Base-by-base conservation (phyloP, 2,888 invertebrate genomes). In the Stegophylla sp. region DNA sequence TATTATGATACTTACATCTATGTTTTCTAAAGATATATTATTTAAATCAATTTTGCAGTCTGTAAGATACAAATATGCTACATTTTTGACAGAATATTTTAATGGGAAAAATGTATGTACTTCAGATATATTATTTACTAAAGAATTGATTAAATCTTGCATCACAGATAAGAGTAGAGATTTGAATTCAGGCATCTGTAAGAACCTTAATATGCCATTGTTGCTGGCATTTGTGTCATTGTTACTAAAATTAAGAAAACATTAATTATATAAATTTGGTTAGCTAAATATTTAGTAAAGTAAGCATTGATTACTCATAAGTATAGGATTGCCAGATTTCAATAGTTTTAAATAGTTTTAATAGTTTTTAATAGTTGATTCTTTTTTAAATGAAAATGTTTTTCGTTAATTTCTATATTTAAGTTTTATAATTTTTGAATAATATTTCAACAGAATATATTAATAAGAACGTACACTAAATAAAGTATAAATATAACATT, bases 141-240 rank as follows among this genome's bases (percentile, higher is more conserved):
- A 61, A 48, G n/a, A 20, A 51, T 79, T 41, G n/a, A 79, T 79
- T 10, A 79, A 71, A n/a, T 71, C 61, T 53, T 79, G 69, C 17
- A 71, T 12, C 3, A 51, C 23, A 23, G 23, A 63, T 51, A 71
- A 23, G 48, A 79, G 48, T 41, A 51, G 1, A n/a, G 0, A 17
- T 71, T 71, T 79, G 26, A 79, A 71, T 17, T 79, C 79, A 23
- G 79, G 79, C 79, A 79, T 79, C 41, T 71, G 12, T 63, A 79
- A 71, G 23, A 71, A 79, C 7, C 20, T 48, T 20, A 71, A 79
- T 9, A 20, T 45, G n/a, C 26, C 12, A 61, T 79, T 79, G 28
- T 67, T 77, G 34, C 15, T 56, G 1, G 20, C 12, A 69, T 41
- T 28, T n/a, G n/a, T 26, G 7, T 43, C 53, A 76, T n/a, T 26